Conservation (phyloP, 2,113 vertebrate genomes). For the Cacatua alba region DNA sequence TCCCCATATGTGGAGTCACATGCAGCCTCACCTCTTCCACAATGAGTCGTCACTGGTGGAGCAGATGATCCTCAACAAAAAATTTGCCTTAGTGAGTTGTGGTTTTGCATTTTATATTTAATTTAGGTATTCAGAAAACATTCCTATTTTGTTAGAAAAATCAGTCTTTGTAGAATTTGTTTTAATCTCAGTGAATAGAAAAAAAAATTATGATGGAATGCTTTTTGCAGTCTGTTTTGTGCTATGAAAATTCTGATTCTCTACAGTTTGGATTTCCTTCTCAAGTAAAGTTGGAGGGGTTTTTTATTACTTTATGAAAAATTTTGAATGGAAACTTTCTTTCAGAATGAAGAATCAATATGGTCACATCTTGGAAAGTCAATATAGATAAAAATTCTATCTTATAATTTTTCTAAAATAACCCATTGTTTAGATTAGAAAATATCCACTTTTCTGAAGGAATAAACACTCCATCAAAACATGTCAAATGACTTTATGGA, state of each 20-base stretch:
- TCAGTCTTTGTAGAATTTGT: not conserved
- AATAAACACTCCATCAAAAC: not conserved
- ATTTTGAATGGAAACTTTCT: not conserved
- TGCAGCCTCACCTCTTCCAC: conserved; percentile 98
- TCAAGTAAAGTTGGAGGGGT: not conserved
- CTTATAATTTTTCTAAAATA: not conserved
- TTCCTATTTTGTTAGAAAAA: not conserved
- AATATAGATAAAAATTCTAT: not conserved
- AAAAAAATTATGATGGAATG: not conserved
- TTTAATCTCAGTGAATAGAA: not conserved
- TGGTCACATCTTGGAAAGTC: not conserved
- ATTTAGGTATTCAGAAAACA: not conserved
- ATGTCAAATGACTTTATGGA: not conserved
- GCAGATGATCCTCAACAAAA: conserved; percentile 99
- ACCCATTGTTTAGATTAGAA: not conserved
- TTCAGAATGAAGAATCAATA: not conserved
- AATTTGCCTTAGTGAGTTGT: conserved; percentile 92
- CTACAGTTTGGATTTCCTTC: not conserved
- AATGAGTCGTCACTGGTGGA: conserved; percentile 95
- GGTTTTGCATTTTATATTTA: not conserved
- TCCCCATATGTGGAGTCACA: conserved; percentile 61
- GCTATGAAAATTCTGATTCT: not conserved
- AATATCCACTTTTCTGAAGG: not conserved
- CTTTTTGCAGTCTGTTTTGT: not conserved
- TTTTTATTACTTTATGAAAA: not conserved